These are phyloP conservation scores for Apis dorsata DNA, from an alignment of 1,140 invertebrate species.

Conservation along the genomic window DNA sequence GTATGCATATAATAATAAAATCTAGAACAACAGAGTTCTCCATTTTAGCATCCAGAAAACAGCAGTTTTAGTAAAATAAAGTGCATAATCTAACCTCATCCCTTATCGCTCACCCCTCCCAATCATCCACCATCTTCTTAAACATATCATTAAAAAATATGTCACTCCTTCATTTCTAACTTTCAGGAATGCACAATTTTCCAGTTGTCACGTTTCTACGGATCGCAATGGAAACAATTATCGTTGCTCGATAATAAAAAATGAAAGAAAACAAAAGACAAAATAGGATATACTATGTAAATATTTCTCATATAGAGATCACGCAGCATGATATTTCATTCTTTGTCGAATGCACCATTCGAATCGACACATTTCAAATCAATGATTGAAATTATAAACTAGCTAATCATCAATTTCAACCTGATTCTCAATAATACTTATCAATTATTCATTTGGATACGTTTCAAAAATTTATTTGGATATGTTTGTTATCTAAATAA, in stretches of 20 bases:
- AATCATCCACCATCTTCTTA: neutral
- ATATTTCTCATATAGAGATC: neutral
- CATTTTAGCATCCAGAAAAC: neutral
- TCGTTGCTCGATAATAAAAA: neutral
- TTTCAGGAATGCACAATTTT: neutral
- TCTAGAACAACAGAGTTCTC: constrained; percentile 21
- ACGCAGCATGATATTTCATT: neutral
- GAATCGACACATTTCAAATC: neutral
- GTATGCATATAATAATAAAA: constrained; percentile 51
- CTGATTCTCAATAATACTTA: neutral
- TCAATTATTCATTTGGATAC: no score
- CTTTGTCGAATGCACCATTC: neutral
- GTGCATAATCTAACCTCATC: neutral
- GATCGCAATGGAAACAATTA: neutral
- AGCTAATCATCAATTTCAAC: neutral
- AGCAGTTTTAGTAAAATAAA: neutral
- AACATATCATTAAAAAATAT: neutral
- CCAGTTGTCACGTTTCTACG: no score
- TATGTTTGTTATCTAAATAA: neutral
- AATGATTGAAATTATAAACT: neutral
- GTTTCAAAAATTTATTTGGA: neutral
- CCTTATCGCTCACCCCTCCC: neutral
- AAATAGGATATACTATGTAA: neutral
- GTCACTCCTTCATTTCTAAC: neutral
- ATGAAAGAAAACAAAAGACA: neutral